Percentiles rank a stretch among this genome's conserved stretches.
Conservation (phyloP, 2,888 invertebrate species). For the Cephalotes varians region DNA sequence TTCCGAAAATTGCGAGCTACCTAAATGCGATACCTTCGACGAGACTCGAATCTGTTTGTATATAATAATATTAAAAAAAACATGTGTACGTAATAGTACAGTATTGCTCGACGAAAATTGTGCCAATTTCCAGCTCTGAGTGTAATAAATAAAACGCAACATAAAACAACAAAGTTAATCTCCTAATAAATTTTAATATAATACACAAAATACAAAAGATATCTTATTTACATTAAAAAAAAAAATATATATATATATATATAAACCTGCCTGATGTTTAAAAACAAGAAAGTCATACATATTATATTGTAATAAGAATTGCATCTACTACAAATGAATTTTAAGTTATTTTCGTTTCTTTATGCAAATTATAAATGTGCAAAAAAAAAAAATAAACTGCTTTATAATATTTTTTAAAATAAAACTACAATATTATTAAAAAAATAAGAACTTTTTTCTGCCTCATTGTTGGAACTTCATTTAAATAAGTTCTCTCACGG, state of each 20-base stretch:
- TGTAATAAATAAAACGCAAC: constrained; percentile 32
- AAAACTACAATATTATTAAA: neutral
- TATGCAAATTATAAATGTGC: constrained; percentile 7
- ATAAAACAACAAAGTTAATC: constrained; percentile 22
- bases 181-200: constrained; percentile 32
- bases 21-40: constrained; percentile 21
- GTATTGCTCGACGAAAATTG: neutral
- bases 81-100: constrained; percentile 9
- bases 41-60: constrained; percentile 40
- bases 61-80: neutral
- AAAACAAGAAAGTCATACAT: neutral
- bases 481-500: neutral
- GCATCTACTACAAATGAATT: neutral
- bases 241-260: neutral
- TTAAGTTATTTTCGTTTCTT: constrained; percentile 14
- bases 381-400: constrained; percentile 10
- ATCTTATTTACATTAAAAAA: constrained; percentile 25
- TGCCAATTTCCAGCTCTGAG: constrained; percentile 5
- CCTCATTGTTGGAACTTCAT: neutral
- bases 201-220: constrained; percentile 11
- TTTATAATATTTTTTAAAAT: constrained; percentile 1
- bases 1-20: constrained; percentile 36
- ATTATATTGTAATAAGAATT: constrained; percentile 18
- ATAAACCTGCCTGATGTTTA: neutral
- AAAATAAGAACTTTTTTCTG: neutral